Percentiles rank a stretch among this genome's conserved stretches.
phyloP scores from a whole-genome alignment of 2,797 vertebrate genomes.

The Leptatherina wallacei region DNA sequence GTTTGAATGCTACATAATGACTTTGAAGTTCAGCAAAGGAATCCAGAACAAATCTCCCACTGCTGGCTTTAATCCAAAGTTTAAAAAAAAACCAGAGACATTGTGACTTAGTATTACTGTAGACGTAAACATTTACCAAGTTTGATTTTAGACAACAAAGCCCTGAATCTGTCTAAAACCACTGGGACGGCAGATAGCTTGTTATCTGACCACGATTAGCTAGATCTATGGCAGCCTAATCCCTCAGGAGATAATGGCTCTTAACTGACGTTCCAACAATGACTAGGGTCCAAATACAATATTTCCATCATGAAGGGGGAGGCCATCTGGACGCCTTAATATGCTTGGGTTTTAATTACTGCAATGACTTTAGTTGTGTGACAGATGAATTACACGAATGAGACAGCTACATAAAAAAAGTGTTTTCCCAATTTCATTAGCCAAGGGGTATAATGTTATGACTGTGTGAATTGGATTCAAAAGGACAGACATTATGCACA shows the following conservation, averaged over 20 bases:
- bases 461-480: conserved; percentile 56
- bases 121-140: conserved; percentile 39
- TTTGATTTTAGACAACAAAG: conserved; percentile 63
- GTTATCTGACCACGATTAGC: conserved; percentile 76
- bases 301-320: conserved; percentile 59
- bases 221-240: conserved; percentile 75
- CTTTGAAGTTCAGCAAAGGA: conserved; percentile 11
- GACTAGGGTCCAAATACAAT: conserved; percentile 73
- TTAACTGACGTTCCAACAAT: conserved; percentile 77
- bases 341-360: conserved; percentile 72
- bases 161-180: conserved; percentile 39
- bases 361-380: conserved; percentile 70
- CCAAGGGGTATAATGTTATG: conserved; percentile 60
- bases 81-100: conserved; percentile 27
- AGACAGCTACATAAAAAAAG: conserved; percentile 62
- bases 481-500: conserved; percentile 42
- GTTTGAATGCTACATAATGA: neutral
- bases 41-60: conserved; percentile 6
- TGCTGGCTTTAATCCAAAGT: conserved; percentile 25
- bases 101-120: conserved; percentile 23
- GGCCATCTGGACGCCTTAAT: conserved; percentile 78
- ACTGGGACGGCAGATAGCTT: conserved; percentile 53
- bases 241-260: conserved; percentile 76
- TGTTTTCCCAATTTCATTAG: conserved; percentile 66
- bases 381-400: conserved; percentile 69